A percentile compares a stretch with the other conserved stretches of the same genome.
Evolutionary conservation across 2,797 vertebrate species (phyloP).

Genomic region (Spea hammondii): DNA sequence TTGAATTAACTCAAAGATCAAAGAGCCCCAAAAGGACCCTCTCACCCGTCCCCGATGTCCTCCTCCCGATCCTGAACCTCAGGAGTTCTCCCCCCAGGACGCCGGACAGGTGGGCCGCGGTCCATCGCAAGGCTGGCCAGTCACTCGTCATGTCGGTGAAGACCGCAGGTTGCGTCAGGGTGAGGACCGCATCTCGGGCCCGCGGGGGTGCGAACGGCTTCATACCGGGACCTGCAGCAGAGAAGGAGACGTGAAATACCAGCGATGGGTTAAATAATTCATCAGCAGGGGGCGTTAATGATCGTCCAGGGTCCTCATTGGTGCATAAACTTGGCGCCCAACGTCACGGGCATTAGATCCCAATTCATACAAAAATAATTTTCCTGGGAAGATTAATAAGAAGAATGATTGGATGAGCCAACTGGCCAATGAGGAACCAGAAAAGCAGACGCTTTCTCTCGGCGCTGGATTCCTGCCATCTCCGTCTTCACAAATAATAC

Average conservation of each 20-base stretch:
- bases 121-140: constrained; percentile 86
- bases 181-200: constrained; percentile 73
- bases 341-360: no score
- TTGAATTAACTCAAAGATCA: no score
- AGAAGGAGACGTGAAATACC: constrained; percentile 4
- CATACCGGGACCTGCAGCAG: constrained; percentile 57
- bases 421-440: no score
- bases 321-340: no score
- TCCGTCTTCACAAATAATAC: neutral
- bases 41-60: constrained; percentile 67
- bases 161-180: constrained; percentile 79
- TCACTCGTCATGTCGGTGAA: constrained; percentile 80
- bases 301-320: neutral
- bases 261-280: neutral
- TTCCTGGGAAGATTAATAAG: no score
- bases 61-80: constrained; percentile 83
- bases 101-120: constrained; percentile 70
- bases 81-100: constrained; percentile 71
- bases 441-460: no score
- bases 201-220: constrained; percentile 84
- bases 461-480: neutral
- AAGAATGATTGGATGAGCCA: no score
- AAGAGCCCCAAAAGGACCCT: no score
- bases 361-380: no score
- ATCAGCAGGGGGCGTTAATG: neutral